phyloP scores from a whole-genome alignment of 2,888 invertebrate species.

The Ectemnius lituratus region DNA sequence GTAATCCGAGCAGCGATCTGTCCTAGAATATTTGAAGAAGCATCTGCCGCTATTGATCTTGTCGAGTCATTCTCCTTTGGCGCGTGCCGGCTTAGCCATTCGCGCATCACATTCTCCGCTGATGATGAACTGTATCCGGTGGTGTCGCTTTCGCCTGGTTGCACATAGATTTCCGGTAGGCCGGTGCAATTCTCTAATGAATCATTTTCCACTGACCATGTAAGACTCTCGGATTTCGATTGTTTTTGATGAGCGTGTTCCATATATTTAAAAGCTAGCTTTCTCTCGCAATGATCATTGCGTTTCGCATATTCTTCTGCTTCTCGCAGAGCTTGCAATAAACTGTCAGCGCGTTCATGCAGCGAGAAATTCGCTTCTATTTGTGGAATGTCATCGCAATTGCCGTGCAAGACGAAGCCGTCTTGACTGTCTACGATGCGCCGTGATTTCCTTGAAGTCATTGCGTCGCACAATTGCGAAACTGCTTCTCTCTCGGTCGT shows the following conservation, averaged over 20 bases:
- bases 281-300: no score
- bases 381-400: conserved; percentile 31
- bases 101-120: conserved; percentile 58
- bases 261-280: not conserved
- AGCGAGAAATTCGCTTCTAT: conserved; percentile 33
- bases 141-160: conserved; percentile 43
- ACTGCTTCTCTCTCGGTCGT: conserved; percentile 25
- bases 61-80: not conserved
- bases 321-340: no score
- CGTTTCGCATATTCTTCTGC: no score
- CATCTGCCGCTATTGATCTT: conserved; percentile 15
- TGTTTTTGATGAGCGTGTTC: no score
- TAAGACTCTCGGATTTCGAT: not conserved
- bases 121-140: conserved; percentile 57
- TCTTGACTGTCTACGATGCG: conserved; percentile 2
- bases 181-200: conserved; percentile 38
- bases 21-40: not conserved
- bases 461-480: conserved; percentile 26
- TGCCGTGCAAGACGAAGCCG: conserved; percentile 50
- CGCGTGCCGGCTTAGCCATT: conserved; percentile 47
- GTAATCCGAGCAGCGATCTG: no score
- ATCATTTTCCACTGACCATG: conserved; percentile 37
- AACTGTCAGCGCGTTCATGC: conserved; percentile 1
- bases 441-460: conserved; percentile 7
- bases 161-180: not conserved